These are phyloP conservation scores for Chaetura pelagica DNA, from an alignment of 2,113 vertebrate genomes.

Conservation along the genomic window DNA sequence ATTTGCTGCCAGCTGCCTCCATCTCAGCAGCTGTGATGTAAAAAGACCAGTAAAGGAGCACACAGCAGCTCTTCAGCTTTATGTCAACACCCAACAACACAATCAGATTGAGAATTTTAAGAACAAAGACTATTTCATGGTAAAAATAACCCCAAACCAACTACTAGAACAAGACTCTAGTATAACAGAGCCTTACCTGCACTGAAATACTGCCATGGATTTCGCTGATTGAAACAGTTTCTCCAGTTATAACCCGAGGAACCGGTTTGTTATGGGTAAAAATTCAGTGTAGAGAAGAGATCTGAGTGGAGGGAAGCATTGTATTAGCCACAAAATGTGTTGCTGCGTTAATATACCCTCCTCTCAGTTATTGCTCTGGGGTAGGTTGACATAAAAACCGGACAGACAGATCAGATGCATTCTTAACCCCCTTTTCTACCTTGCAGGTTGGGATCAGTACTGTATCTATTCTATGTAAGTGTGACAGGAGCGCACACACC, in stretches of 20 bases:
- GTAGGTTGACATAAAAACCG: background rate
- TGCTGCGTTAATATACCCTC: background rate
- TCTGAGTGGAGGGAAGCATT: background rate
- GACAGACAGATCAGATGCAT: rapidly evolving
- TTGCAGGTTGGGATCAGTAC: rapidly evolving
- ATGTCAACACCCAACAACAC: background rate
- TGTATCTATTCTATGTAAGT: rapidly evolving
- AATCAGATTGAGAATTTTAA: rapidly evolving
- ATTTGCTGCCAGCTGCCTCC: background rate
- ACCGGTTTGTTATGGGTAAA: background rate
- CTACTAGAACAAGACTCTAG: background rate
- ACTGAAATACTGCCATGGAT: background rate
- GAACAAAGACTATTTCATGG: background rate
- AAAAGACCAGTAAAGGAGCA: background rate
- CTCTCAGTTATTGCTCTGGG: background rate
- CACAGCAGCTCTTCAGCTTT: background rate
- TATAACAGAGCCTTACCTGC: background rate
- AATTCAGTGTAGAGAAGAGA: background rate
- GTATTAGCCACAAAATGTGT: too few species aligned
- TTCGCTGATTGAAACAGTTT: background rate
- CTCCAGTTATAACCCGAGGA: background rate
- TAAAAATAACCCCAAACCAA: background rate
- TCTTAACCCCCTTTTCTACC: background rate
- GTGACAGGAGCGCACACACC: too few species aligned
- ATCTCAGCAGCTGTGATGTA: background rate